Evolutionary conservation across 2,797 vertebrate species (phyloP), one percentile per base, ranked within the genome.

Genomic region (Lindbergichthys nudifrons): DNA sequence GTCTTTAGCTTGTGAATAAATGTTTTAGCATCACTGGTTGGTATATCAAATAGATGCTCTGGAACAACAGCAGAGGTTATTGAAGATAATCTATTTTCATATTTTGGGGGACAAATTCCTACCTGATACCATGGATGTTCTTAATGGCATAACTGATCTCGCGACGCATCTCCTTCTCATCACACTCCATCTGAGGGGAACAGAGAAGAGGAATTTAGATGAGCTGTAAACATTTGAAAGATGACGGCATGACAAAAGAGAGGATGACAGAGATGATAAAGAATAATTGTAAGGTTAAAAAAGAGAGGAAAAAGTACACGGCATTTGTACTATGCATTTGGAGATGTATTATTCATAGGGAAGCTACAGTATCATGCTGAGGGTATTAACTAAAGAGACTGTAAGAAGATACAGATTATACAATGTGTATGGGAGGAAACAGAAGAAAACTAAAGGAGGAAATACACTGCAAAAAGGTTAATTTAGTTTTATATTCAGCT

Each of bases 91-190:
- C 2, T 7, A 16, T 18, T 45, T 26, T 42, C 26, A 52, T 3
- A n/a, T 39, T 21, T 15, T 2, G 26, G 9, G 45, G 16, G 11
- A 36, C 10, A 12, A 47, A 57, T 21, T 23, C 76, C 14, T 82
- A 95, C 94, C 94, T 97, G 95, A 99, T 98, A n/a, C 97, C 97
- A 0, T 99, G 97, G 68, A 99, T 98, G 93, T 99, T 99, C 94
- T 98, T 98, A 90, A 99, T 99, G 69, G 98, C 98, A 18, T 98
- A 99, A 91, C 98, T 99, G 89, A 99, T 99, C 94, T 99, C 98
- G 47, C 96, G 95, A 14, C 98, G 92, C 89, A 99, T 88, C n/a
- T 98, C 97, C 76, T 98, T 99, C 82, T 99, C 97, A 3, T 99
- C 97, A 90, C 97, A 97, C 89, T 98, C 98, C 96, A 98, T 99